Percentiles rank a stretch among this genome's conserved stretches.
These are phyloP conservation scores for Gastracanthus pulcherrimus DNA, from an alignment of 2,888 invertebrate species.

Conservation along the genomic window DNA sequence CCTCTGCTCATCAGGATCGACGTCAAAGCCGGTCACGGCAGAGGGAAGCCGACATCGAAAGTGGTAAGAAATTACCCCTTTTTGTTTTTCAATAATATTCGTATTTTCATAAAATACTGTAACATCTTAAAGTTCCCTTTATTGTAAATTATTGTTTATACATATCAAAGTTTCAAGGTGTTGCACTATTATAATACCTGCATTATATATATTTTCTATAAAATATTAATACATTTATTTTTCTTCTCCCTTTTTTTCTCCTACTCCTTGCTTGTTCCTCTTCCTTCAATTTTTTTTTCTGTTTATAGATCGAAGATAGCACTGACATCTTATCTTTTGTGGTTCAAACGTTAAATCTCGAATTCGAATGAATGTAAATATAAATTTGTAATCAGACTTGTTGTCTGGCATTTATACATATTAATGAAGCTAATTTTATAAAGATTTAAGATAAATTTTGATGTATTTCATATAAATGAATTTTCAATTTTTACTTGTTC, in stretches of 20 bases:
- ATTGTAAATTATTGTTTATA: too few relatives aligned
- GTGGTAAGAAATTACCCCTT: constrained; percentile 81
- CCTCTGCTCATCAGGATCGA: constrained; percentile 95
- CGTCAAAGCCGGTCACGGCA: constrained; percentile 97
- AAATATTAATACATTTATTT: constrained; percentile 2
- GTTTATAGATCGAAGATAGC: constrained; percentile 96
- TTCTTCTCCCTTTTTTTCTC: constrained; percentile 3
- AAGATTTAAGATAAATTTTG: constrained; percentile 39
- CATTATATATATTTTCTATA: background rate
- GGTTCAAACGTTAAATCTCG: constrained; percentile 84
- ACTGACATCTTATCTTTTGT: constrained; percentile 94
- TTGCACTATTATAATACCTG: too few relatives aligned
- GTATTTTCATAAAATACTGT: background rate
- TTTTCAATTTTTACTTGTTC: constrained; percentile 32
- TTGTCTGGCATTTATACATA: constrained; percentile 24
- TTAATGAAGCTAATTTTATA: constrained; percentile 30
- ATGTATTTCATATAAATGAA: constrained; percentile 26
- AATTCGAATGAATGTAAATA: constrained; percentile 77
- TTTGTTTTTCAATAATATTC: background rate
- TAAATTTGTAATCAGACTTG: constrained; percentile 11
- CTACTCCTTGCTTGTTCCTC: background rate
- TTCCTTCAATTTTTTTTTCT: constrained; percentile 20
- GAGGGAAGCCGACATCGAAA: constrained; percentile 97
- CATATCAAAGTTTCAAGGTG: too few relatives aligned
- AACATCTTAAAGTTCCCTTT: too few relatives aligned